Percentiles rank a stretch among this genome's conserved stretches.
Evolutionary conservation across 2,888 invertebrate genomes (phyloP).

Genomic region (Apamea crenata): DNA sequence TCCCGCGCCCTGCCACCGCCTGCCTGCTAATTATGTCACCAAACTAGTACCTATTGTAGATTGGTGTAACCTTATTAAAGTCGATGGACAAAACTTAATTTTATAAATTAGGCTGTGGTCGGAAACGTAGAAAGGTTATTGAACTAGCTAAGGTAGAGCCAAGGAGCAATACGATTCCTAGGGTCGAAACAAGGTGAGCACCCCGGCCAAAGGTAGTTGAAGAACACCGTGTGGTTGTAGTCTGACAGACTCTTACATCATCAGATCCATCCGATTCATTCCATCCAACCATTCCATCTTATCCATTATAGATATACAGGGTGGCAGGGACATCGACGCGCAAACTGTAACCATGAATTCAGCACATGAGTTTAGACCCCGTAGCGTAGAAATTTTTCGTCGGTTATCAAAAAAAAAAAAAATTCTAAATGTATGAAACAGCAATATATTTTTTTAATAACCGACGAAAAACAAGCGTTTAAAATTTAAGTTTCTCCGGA

Average conservation of each 20-base stretch:
- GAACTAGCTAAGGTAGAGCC: neutral
- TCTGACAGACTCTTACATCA: neutral
- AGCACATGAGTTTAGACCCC: no score
- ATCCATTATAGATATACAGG: neutral
- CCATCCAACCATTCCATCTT: neutral
- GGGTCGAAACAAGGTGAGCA: neutral
- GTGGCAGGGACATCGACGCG: no score
- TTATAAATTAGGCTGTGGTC: neutral
- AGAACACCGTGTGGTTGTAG: neutral
- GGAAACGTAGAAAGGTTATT: neutral
- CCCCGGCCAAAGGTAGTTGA: neutral
- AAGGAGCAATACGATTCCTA: neutral
- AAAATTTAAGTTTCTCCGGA: neutral
- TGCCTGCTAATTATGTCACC: slow-evolving; percentile 79
- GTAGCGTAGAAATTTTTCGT: no score
- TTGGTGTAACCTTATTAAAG: slow-evolving; percentile 65
- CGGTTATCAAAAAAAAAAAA: no score
- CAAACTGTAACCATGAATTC: no score
- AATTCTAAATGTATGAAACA: no score
- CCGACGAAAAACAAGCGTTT: no score
- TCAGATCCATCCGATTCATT: neutral
- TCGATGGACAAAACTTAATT: slow-evolving; percentile 28
- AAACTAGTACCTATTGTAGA: slow-evolving; percentile 60
- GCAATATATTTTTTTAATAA: no score
- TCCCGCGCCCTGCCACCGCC: slow-evolving; percentile 76